Conservation (phyloP, 2,113 vertebrate species). For the Orycteropus afer region DNA sequence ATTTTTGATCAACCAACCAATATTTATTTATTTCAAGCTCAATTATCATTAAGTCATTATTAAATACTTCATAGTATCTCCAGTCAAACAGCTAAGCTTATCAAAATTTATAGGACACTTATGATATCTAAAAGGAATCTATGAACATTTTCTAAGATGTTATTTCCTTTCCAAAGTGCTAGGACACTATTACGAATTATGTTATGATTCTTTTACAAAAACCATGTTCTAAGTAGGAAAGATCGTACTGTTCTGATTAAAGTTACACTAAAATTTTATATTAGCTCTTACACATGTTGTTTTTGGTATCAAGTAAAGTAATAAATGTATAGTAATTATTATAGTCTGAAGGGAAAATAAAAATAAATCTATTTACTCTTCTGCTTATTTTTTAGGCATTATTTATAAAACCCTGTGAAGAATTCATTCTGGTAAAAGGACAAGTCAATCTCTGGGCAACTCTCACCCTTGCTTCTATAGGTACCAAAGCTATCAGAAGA, state of each 20-base stretch:
- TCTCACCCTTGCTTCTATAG: neutral
- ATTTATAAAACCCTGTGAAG: neutral
- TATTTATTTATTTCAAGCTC: neutral
- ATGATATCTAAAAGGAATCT: neutral
- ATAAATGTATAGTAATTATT: neutral
- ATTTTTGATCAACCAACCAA: neutral
- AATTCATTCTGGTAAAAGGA: neutral
- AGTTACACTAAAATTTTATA: neutral
- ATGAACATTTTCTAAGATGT: neutral
- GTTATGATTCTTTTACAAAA: neutral
- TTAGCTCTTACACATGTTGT: fast-evolving
- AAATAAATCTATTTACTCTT: neutral
- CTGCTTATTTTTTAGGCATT: neutral
- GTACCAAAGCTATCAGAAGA: neutral
- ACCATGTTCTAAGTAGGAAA: neutral
- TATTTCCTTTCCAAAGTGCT: neutral
- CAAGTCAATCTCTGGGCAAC: fast-evolving
- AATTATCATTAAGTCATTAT: neutral
- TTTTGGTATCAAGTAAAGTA: constrained; percentile 23
- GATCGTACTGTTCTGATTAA: neutral
- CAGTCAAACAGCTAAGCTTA: neutral
- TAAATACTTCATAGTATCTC: neutral
- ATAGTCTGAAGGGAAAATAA: neutral
- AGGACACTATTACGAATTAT: neutral
- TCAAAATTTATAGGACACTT: neutral